Evolutionary conservation across 2,113 vertebrate species (phyloP), one percentile per base, ranked within the genome.

Genomic region (Hemichromis elongatus): DNA sequence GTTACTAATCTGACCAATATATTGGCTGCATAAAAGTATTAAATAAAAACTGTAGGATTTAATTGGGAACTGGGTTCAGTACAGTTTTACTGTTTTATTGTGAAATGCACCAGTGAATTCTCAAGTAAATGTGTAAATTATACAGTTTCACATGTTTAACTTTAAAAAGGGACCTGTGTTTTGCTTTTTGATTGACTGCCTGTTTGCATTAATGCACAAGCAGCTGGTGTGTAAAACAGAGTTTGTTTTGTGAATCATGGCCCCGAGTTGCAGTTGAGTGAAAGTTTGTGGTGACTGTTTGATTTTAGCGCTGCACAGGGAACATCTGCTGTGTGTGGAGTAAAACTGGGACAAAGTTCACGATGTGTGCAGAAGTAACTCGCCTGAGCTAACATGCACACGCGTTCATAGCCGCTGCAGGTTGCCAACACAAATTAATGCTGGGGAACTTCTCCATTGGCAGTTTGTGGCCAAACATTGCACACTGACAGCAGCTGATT

Each of bases 261-360:
- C 18, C 4, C n/a, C 3, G 2, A 3, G 80, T 82, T 75, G 3
- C 16, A 21, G 40, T 45, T 42, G 8, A 70, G 13, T 26, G 37
- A 70, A 70, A 81, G 45, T 47, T n/a, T 68, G 52, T 68, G 21
- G 47, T 33, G 61, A n/a, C 24, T 82, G 12, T 28, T 9, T 56
- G 35, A 83, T 24, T 81, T 19, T 9, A 28, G 40, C 6, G 18
- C 18, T 79, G n/a, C 50, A 9, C 14, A 18, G n/a, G 56, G 33
- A 68, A 61, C 57, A 61, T 45, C 5, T 16, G 13, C 7, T 24
- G n/a, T 45, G 37, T 45, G 37, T 70, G 37, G 13, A 9, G 45
- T 79, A 55, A 79, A 89, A 88, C 26, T 7, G 33, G 79, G 56
- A 54, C 82, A 90, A 81, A 86, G 87, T 88, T 91, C 78, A 80